These are phyloP conservation scores for Oreochromis tanganicae DNA, from an alignment of 2,113 vertebrate genomes.

Conservation along the genomic window DNA sequence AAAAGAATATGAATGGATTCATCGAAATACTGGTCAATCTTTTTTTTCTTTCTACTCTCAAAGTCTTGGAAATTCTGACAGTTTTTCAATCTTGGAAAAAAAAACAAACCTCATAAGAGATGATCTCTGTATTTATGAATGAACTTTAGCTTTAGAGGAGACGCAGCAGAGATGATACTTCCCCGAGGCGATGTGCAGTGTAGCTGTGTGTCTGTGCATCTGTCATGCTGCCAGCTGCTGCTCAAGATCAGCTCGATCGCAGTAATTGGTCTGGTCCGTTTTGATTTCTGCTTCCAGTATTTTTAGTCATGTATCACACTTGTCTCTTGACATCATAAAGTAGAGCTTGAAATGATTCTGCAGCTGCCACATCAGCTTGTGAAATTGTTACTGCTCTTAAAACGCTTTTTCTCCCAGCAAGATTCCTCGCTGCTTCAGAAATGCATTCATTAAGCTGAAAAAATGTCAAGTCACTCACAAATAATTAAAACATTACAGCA, in stretches of 20 bases:
- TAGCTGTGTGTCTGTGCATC: not conserved
- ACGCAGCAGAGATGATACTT: not conserved
- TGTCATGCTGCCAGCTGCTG: slow-evolving; percentile 24
- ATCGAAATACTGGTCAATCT: not conserved
- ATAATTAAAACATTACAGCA: not conserved
- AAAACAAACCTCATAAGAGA: not conserved
- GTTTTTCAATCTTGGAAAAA: not conserved
- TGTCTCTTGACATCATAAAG: not conserved
- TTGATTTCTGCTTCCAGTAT: slow-evolving; percentile 21
- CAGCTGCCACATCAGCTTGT: not conserved
- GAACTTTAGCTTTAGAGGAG: not conserved
- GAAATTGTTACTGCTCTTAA: not conserved
- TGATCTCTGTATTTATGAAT: slow-evolving; percentile 8
- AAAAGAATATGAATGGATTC: not conserved
- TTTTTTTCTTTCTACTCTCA: not conserved
- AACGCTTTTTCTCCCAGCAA: not conserved
- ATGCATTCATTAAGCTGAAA: not conserved
- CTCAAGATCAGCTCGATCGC: slow-evolving; percentile 12
- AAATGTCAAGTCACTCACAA: not conserved
- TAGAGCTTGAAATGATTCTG: not conserved
- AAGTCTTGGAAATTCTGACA: not conserved
- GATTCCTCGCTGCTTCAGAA: not conserved
- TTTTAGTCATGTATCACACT: slow-evolving; percentile 31
- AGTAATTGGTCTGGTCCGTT: slow-evolving; percentile 21
- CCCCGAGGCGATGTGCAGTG: not conserved